These are phyloP conservation scores for Epiblema foenella DNA, from an alignment of 2,888 invertebrate species.

Conservation along the genomic window DNA sequence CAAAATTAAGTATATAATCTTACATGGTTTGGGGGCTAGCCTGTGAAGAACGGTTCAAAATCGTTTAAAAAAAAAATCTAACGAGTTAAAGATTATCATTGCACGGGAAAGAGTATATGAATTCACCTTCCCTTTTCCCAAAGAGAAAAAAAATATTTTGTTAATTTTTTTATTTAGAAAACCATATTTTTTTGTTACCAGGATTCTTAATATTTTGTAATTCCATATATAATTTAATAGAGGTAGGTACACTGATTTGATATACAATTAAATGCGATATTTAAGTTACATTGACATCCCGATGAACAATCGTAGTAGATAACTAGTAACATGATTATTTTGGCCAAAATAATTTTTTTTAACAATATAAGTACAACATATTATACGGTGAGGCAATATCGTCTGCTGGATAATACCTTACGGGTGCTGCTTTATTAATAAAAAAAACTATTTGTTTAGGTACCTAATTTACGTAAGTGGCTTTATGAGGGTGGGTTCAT, in stretches of 20 bases:
- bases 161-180: neutral
- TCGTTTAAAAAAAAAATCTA: too few species aligned
- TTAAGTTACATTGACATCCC: too few species aligned
- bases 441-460: neutral
- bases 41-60: too few species aligned
- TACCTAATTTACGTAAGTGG: neutral
- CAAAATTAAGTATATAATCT: too few species aligned
- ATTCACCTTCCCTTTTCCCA: neutral
- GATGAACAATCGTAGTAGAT: neutral
- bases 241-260: constrained; percentile 10
- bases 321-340: neutral
- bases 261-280: neutral
- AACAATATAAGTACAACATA: neutral
- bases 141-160: neutral
- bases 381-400: neutral
- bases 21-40: too few species aligned
- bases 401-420: neutral
- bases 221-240: neutral
- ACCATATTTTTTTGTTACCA: neutral
- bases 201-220: neutral
- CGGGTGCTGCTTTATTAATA: neutral
- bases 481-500: too few species aligned
- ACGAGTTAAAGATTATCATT: too few species aligned
- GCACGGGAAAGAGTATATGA: too few species aligned
- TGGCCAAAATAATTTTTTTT: neutral